Evolutionary conservation across 1,140 invertebrate species (phyloP).

Genomic region (Chironomus tepperi): DNA sequence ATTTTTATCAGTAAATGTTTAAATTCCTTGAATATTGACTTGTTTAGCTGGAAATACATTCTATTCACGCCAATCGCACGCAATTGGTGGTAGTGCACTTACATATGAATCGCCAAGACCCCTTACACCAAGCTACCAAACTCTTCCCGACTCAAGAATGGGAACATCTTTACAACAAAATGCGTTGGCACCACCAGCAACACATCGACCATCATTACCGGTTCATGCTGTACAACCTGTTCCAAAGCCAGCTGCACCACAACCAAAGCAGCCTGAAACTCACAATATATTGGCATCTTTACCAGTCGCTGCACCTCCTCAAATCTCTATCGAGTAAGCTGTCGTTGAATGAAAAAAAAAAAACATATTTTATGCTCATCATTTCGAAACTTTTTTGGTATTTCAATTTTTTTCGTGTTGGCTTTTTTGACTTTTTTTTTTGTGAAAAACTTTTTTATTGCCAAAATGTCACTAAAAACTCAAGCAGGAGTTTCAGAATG

Average conservation of each 20-base stretch:
- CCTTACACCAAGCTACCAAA: constrained; percentile 26
- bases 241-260: constrained; percentile 19
- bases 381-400: too few relatives aligned
- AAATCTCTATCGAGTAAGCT: not conserved
- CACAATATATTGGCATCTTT: not conserved
- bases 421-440: not conserved
- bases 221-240: constrained; percentile 32
- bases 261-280: not conserved
- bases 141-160: constrained; percentile 31
- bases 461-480: not conserved
- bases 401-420: not conserved
- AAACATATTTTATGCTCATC: not conserved
- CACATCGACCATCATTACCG: constrained; percentile 43
- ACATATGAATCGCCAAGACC: constrained; percentile 39
- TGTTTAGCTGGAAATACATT: not conserved
- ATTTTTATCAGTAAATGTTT: too few relatives aligned
- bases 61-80: constrained; percentile 52
- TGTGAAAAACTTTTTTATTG: not conserved
- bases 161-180: constrained; percentile 33
- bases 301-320: not conserved
- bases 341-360: not conserved
- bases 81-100: constrained; percentile 47
- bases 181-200: constrained; percentile 35
- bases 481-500: not conserved
- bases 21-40: not conserved